A percentile compares a stretch with the other conserved stretches of the same genome.
phyloP scores from a whole-genome alignment of 2,113 vertebrate genomes.

The Naja naja region DNA sequence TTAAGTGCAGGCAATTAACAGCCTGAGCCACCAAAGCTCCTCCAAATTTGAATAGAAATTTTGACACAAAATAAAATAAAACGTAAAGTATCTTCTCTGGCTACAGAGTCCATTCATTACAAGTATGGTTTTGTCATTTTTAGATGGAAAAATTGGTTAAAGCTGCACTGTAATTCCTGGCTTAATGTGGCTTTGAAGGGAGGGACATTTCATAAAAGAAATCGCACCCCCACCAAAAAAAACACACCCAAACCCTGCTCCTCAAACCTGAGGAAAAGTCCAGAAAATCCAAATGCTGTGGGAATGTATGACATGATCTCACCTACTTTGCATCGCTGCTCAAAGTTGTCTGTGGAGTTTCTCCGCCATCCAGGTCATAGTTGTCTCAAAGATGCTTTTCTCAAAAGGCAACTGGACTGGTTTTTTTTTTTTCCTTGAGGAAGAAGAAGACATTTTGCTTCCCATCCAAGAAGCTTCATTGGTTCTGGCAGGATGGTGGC shows the following conservation, averaged over 20 bases:
- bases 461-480: no score
- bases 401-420: not conserved
- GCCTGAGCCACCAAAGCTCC: no score
- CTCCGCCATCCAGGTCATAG: not conserved
- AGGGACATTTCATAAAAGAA: not conserved
- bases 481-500: no score
- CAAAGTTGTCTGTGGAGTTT: not conserved
- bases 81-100: not conserved
- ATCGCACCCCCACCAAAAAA: not conserved
- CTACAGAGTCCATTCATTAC: not conserved
- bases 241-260: not conserved
- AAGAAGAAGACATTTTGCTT: not conserved
- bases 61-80: not conserved
- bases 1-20: no score
- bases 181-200: not conserved
- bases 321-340: not conserved
- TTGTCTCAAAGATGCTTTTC: not conserved
- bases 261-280: not conserved
- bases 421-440: not conserved
- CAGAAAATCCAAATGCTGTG: not conserved
- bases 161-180: not conserved
- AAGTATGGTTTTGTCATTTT: not conserved
- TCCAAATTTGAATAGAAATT: not conserved
- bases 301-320: not conserved
- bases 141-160: not conserved